phyloP scores from a whole-genome alignment of 2,113 vertebrate genomes.

The Rhinolophus sinicus region DNA sequence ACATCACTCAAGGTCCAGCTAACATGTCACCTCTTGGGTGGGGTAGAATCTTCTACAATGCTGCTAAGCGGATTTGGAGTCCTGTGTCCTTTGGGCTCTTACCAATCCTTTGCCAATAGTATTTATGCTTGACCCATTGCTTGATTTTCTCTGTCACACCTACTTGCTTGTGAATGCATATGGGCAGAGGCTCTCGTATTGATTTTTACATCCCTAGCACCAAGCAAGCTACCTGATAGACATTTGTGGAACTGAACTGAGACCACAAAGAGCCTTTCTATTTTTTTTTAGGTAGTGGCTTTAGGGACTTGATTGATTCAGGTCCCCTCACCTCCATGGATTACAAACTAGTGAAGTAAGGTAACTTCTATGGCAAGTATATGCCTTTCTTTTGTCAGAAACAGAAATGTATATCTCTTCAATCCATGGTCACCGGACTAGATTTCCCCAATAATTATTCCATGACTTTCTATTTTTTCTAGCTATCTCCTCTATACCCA shows the following conservation, averaged over 20 bases:
- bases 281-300: neutral
- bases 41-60: neutral
- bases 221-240: neutral
- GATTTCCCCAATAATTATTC: constrained; percentile 38
- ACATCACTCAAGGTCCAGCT: neutral
- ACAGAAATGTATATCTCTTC: neutral
- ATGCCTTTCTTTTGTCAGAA: neutral
- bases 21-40: neutral
- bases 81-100: neutral
- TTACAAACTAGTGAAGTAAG: constrained; percentile 17
- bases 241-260: neutral
- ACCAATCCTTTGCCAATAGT: neutral
- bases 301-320: neutral
- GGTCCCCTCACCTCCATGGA: neutral
- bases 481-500: neutral
- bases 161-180: neutral
- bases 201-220: neutral
- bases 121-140: neutral
- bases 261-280: neutral
- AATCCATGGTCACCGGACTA: constrained; percentile 30
- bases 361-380: neutral
- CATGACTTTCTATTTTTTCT: constrained; percentile 8
- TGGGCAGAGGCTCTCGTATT: neutral
- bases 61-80: neutral
- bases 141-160: neutral